Conservation (phyloP, 2,113 vertebrate species). For the Sylvietta virens region DNA sequence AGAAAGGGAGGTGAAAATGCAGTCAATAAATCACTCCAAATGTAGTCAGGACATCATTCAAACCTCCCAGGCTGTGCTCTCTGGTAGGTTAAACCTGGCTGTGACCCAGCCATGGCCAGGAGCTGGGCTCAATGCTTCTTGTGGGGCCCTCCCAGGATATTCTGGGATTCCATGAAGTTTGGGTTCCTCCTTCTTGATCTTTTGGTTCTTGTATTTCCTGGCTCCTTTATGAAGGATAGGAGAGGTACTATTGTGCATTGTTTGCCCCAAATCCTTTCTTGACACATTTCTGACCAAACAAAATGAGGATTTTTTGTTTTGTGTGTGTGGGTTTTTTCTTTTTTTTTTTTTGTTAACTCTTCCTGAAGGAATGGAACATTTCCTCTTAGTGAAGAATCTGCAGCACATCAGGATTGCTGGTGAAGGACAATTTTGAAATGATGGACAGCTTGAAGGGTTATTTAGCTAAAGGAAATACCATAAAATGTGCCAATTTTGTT, state of each 20-base stretch:
- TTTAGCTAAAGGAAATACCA: not conserved
- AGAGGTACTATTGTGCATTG: fast-evolving
- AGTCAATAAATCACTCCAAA: not conserved
- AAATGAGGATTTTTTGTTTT: not conserved
- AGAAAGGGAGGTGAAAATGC: not conserved
- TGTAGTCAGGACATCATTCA: not conserved
- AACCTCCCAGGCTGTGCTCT: not conserved
- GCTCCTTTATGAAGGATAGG: not conserved
- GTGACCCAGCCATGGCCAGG: not conserved
- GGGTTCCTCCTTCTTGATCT: not conserved
- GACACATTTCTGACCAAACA: not conserved
- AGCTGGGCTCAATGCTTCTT: not conserved
- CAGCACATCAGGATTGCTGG: not conserved
- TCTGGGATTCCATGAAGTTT: not conserved
- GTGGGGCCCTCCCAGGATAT: not conserved
- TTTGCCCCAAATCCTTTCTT: not conserved
- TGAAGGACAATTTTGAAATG: not conserved
- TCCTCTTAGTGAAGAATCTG: not conserved
- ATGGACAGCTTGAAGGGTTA: not conserved
- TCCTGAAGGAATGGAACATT: not conserved
- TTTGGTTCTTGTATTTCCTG: not conserved
- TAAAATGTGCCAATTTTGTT: not conserved
- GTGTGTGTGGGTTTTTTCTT: not conserved
- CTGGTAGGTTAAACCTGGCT: not conserved
- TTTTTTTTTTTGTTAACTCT: not conserved